Percentiles rank a stretch among this genome's conserved stretches.
These are phyloP conservation scores for Autographa pulchrina DNA, from an alignment of 2,888 invertebrate species.

Conservation along the genomic window DNA sequence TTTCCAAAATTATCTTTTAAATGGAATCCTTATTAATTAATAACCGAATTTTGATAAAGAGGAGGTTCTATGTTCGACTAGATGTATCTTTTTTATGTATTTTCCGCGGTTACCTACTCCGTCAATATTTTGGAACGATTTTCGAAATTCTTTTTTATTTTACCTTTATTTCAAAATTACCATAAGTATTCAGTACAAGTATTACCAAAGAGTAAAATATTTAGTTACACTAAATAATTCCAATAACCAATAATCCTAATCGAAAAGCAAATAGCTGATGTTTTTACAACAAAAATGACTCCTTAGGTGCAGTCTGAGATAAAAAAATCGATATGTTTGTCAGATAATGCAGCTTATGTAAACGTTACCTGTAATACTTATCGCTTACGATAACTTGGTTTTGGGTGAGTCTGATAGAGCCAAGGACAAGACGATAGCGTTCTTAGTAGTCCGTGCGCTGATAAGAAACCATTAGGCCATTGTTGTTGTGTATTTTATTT, in stretches of 20 bases:
- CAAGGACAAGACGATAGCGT: slow-evolving; percentile 65
- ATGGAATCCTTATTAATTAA: too few species aligned
- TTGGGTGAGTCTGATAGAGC: slow-evolving; percentile 65
- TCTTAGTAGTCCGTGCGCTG: slow-evolving; percentile 37
- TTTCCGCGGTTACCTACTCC: too few species aligned
- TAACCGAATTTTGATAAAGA: too few species aligned
- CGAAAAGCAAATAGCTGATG: not conserved
- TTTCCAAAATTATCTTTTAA: too few species aligned
- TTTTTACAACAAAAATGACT: slow-evolving; percentile 29
- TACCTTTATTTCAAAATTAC: too few species aligned
- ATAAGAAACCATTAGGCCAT: slow-evolving; percentile 42
- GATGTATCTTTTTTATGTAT: too few species aligned
- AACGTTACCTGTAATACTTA: slow-evolving; percentile 53
- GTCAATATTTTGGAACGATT: too few species aligned
- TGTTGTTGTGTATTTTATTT: slow-evolving; percentile 18
- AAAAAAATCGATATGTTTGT: slow-evolving; percentile 28
- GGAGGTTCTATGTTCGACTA: too few species aligned
- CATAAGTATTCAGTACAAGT: too few species aligned
- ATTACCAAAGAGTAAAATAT: too few species aligned
- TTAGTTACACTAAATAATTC: too few species aligned
- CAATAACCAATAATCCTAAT: not conserved
- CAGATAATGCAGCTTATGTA: slow-evolving; percentile 55
- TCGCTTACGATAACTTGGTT: slow-evolving; percentile 53
- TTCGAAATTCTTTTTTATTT: too few species aligned
- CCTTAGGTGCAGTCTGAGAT: slow-evolving; percentile 41